These are phyloP conservation scores for Diplodus puntazzo DNA, from an alignment of 2,797 vertebrate species.

Conservation along the genomic window DNA sequence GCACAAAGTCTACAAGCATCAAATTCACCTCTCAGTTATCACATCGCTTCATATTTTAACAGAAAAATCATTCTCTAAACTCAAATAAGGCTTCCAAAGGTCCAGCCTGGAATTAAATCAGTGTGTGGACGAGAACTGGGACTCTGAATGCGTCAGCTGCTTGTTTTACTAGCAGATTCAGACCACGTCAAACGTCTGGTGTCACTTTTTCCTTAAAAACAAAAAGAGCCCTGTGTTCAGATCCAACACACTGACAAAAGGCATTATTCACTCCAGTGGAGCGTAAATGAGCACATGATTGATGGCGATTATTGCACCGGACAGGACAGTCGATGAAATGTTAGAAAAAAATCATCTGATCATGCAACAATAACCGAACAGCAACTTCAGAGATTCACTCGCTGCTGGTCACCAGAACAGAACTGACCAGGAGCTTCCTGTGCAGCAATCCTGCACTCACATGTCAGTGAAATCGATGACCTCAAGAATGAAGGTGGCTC, in stretches of 20 bases:
- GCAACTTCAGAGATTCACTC: constrained; percentile 1
- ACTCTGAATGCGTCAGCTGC: constrained; percentile 23
- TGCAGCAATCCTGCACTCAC: constrained; percentile 12
- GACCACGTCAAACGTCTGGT: constrained; percentile 52
- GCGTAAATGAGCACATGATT: constrained; percentile 28
- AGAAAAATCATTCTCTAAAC: constrained; percentile 39
- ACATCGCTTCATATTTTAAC: background rate
- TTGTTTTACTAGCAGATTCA: constrained; percentile 7
- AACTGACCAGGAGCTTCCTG: background rate
- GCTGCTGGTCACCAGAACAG: constrained; percentile 4
- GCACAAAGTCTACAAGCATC: constrained; percentile 47
- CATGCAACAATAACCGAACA: constrained; percentile 6
- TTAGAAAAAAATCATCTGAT: constrained; percentile 12
- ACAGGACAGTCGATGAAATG: constrained; percentile 22
- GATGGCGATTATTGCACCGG: constrained; percentile 67
- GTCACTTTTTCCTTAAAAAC: background rate
- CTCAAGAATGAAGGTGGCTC: constrained; percentile 34
- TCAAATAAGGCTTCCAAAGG: constrained; percentile 77
- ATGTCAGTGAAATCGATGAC: constrained; percentile 33
- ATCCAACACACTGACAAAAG: constrained; percentile 58
- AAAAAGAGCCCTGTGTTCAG: constrained; percentile 36
- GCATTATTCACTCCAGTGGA: constrained; percentile 61
- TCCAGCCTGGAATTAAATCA: constrained; percentile 78
- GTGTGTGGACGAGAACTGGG: constrained; percentile 23
- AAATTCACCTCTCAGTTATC: constrained; percentile 15